Evolutionary conservation across 2,888 invertebrate genomes (phyloP).

Genomic region (Boloria euphrosyne): DNA sequence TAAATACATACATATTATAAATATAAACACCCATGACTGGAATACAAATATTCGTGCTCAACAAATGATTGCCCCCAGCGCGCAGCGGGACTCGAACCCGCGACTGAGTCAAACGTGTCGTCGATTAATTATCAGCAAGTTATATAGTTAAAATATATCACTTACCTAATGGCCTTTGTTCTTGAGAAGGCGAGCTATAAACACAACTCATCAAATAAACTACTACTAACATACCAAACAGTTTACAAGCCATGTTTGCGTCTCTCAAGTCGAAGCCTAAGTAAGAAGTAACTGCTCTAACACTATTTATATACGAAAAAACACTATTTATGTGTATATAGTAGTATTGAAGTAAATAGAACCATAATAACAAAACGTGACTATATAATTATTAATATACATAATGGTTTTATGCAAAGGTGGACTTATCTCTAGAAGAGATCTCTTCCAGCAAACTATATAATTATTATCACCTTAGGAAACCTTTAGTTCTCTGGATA

Average conservation of each 20-base stretch:
- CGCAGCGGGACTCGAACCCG: too few relatives aligned
- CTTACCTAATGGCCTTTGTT: slow-evolving; percentile 31
- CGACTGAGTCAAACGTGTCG: too few relatives aligned
- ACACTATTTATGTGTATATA: background rate
- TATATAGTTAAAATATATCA: slow-evolving; percentile 1
- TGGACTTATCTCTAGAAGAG: too few relatives aligned
- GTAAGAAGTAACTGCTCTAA: background rate
- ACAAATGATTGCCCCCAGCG: too few relatives aligned
- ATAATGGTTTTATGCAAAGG: too few relatives aligned
- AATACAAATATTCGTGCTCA: too few relatives aligned
- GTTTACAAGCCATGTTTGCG: slow-evolving; percentile 22
- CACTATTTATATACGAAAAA: background rate
- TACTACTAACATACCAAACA: slow-evolving; percentile 13
- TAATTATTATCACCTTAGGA: background rate
- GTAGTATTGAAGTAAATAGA: background rate
- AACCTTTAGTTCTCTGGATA: too few relatives aligned
- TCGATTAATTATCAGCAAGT: background rate
- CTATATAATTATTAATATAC: too few relatives aligned
- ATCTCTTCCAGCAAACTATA: too few relatives aligned
- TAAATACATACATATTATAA: too few relatives aligned
- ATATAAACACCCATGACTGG: too few relatives aligned
- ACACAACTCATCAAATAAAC: slow-evolving; percentile 20
- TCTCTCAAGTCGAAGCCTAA: background rate
- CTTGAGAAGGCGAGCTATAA: slow-evolving; percentile 16
- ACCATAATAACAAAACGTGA: background rate